Evolutionary conservation across 2,797 vertebrate genomes (phyloP).

Genomic region (Hyperoplus lanceolatus): DNA sequence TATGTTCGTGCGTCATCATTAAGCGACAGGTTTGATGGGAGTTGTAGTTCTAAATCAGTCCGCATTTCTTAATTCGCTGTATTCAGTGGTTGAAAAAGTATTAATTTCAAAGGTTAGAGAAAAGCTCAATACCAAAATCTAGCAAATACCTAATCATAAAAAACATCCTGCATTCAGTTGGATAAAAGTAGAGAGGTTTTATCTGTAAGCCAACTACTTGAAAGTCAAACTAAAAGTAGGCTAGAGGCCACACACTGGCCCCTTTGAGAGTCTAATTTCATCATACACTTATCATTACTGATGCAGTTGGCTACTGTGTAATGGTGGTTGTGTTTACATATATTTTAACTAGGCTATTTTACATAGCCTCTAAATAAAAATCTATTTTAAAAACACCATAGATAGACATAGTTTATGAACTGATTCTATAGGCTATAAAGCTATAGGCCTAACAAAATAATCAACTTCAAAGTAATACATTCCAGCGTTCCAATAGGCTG

Average conservation of each 20-base stretch:
- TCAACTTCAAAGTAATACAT: background rate
- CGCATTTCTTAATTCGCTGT: background rate
- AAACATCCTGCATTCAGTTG: background rate
- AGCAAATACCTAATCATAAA: background rate
- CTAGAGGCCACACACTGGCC: background rate
- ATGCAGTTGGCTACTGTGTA: background rate
- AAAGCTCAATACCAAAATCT: too few relatives aligned
- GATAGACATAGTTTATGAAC: background rate
- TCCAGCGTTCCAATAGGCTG: background rate
- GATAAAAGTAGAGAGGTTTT: background rate
- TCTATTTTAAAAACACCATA: too few relatives aligned
- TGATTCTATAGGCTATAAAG: background rate
- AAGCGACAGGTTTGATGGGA: constrained; percentile 57
- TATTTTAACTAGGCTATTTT: background rate
- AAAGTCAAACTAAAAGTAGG: background rate
- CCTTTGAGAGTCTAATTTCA: background rate
- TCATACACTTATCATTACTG: background rate
- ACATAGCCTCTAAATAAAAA: background rate
- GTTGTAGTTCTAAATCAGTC: constrained; percentile 42
- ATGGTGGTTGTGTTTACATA: too few relatives aligned
- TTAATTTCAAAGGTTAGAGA: background rate
- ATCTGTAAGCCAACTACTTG: background rate
- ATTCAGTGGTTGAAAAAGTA: too few relatives aligned
- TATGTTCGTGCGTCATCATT: constrained; percentile 42
- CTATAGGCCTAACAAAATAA: too few relatives aligned